Conservation (phyloP, 2,113 vertebrate species). For the Calonectris borealis region DNA sequence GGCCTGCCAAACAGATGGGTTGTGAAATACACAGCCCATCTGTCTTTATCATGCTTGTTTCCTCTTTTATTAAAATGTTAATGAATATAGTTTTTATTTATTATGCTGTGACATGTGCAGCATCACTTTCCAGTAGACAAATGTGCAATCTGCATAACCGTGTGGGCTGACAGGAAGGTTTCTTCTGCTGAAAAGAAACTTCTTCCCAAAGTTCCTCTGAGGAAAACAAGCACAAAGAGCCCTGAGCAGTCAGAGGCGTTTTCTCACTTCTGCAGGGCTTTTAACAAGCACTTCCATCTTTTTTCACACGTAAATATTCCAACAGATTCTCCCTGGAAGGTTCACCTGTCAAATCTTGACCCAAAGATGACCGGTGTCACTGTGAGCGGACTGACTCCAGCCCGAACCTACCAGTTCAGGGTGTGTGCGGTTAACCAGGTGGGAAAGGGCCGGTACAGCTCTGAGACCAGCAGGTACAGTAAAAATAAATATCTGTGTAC, state of each 20-base stretch:
- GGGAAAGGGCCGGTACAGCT: slow-evolving; percentile 91
- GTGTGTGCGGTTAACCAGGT: slow-evolving; percentile 94
- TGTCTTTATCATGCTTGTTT: slow-evolving; percentile 77
- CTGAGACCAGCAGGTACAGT: slow-evolving; percentile 87
- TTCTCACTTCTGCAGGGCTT: not conserved
- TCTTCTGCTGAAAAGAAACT: slow-evolving; percentile 16
- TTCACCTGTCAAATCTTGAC: slow-evolving; percentile 86
- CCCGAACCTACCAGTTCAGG: slow-evolving; percentile 93
- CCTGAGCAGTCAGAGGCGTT: not conserved
- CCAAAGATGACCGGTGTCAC: slow-evolving; percentile 77
- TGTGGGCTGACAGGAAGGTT: slow-evolving; percentile 42
- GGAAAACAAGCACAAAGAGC: not conserved
- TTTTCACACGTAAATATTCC: not conserved
- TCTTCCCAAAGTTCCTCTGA: slow-evolving; percentile 15
- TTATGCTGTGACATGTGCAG: slow-evolving; percentile 66
- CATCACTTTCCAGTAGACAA: slow-evolving; percentile 69
- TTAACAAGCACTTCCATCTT: not conserved
- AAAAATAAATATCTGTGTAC: fast-evolving
- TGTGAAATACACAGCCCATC: slow-evolving; percentile 69
- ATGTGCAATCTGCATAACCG: slow-evolving; percentile 57
- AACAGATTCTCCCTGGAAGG: slow-evolving; percentile 95
- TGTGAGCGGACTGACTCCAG: slow-evolving; percentile 89
- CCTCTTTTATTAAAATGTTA: slow-evolving; percentile 81
- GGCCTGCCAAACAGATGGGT: slow-evolving; percentile 75
- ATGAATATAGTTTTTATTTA: slow-evolving; percentile 81